Evolutionary conservation across 2,797 vertebrate genomes (phyloP).

Genomic region (Pelodytes ibericus): DNA sequence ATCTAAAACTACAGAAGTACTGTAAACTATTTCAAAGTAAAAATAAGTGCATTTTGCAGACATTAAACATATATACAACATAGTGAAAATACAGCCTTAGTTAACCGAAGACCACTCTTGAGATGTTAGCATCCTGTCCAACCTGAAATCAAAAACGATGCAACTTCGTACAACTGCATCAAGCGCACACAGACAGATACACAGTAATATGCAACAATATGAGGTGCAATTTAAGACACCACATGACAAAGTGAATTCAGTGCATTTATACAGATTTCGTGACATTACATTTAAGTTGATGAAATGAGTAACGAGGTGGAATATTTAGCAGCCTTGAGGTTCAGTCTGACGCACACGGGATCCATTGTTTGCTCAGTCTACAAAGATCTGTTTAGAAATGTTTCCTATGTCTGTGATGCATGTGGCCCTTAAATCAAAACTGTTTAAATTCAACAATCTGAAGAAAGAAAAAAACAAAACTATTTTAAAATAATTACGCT

Average conservation of each 20-base stretch:
- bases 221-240: too few relatives aligned
- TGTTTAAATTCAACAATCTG: too few relatives aligned
- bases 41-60: too few relatives aligned
- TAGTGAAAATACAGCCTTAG: too few relatives aligned
- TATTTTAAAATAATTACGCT: not conserved
- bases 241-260: not conserved
- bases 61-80: too few relatives aligned
- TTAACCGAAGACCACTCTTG: too few relatives aligned
- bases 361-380: constrained; percentile 13
- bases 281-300: not conserved
- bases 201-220: too few relatives aligned
- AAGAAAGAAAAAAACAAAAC: too few relatives aligned
- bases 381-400: constrained; percentile 27
- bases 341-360: constrained; percentile 9
- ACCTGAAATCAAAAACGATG: not conserved
- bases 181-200: not conserved
- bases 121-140: too few relatives aligned
- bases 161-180: not conserved
- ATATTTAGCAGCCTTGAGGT: too few relatives aligned
- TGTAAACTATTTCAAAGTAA: too few relatives aligned
- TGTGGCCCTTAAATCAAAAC: not conserved
- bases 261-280: not conserved
- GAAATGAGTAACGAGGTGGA: not conserved
- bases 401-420: not conserved
- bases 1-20: too few relatives aligned